Conservation (phyloP, 2,797 vertebrate genomes). For the Toxotes lorentzi region DNA sequence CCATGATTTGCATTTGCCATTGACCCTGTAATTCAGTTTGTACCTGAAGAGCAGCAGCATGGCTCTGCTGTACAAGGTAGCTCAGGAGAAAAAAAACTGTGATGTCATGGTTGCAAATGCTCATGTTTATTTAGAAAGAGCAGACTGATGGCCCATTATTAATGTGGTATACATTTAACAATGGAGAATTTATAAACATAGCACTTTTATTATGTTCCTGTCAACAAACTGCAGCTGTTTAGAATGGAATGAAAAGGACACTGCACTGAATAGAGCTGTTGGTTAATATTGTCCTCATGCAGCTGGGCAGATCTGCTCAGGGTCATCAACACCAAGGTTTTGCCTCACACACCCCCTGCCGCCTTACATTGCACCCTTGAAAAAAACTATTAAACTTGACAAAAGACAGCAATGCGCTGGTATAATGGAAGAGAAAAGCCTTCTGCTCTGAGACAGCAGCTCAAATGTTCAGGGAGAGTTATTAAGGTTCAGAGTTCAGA, state of each 20-base stretch:
- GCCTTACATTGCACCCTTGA: neutral
- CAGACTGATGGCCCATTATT: neutral
- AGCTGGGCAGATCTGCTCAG: neutral
- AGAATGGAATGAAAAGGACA: neutral
- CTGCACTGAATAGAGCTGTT: neutral
- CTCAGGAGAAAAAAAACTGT: neutral
- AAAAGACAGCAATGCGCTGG: neutral
- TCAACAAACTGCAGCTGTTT: neutral
- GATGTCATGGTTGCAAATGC: neutral
- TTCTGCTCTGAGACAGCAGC: neutral
- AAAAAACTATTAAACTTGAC: constrained; percentile 20
- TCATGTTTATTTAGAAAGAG: neutral
- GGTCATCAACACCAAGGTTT: constrained; percentile 7
- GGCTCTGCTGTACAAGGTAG: neutral
- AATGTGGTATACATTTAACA: neutral
- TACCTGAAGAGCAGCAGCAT: neutral
- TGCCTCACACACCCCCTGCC: neutral
- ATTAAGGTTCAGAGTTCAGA: neutral
- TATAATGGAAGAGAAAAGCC: constrained; percentile 3
- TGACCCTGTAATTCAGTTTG: neutral
- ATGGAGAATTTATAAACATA: neutral
- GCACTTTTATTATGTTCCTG: neutral
- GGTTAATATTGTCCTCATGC: neutral
- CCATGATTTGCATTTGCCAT: neutral
- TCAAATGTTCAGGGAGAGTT: constrained; percentile 8